Evolutionary conservation across 2,113 vertebrate genomes (phyloP).

Genomic region (Antigone vipio): DNA sequence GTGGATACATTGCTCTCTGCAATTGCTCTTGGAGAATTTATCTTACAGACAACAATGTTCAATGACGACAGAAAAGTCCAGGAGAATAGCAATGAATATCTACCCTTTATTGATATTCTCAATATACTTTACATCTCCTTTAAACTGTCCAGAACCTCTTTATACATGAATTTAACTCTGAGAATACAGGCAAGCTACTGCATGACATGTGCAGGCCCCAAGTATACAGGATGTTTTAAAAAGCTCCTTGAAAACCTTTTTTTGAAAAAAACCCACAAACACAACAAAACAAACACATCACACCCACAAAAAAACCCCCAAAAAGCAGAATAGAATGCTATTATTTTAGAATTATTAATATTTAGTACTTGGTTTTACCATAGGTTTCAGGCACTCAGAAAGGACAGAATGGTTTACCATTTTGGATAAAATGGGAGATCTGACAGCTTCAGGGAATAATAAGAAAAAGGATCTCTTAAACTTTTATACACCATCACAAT

Average conservation of each 20-base stretch:
- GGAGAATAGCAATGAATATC: slow-evolving; percentile 26
- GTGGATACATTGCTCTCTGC: background rate
- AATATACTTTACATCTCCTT: slow-evolving; percentile 31
- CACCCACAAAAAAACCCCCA: background rate
- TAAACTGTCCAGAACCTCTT: background rate
- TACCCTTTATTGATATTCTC: slow-evolving; percentile 32
- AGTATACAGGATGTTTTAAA: background rate
- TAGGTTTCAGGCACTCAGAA: background rate
- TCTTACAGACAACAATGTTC: slow-evolving; percentile 2
- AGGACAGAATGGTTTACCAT: background rate
- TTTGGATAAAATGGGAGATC: background rate
- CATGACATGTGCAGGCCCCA: background rate
- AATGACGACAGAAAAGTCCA: slow-evolving; percentile 1
- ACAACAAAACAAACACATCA: background rate
- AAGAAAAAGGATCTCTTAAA: background rate
- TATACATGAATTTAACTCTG: background rate
- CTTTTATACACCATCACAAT: background rate
- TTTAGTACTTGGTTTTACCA: background rate
- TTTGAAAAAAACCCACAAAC: background rate
- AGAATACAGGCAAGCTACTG: background rate
- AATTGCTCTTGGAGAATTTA: slow-evolving; percentile 15
- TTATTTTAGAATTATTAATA: background rate
- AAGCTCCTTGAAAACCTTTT: background rate
- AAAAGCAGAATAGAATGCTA: background rate
- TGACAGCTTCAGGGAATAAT: background rate